These are phyloP conservation scores for Philereme transversata DNA, from an alignment of 2,888 invertebrate genomes.

Conservation along the genomic window DNA sequence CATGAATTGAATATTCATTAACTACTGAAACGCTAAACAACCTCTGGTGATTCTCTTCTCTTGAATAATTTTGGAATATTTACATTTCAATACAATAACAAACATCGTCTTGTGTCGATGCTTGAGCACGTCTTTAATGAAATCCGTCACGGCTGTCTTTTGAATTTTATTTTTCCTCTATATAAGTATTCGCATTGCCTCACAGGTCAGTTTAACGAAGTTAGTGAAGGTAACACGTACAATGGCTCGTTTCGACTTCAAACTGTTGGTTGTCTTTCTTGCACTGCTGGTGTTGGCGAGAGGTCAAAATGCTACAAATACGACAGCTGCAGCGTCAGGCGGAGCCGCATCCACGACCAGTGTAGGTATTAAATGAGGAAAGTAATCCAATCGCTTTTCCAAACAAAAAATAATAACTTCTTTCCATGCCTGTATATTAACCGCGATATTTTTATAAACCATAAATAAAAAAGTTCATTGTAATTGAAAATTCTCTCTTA, in stretches of 20 bases:
- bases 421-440: too few species aligned
- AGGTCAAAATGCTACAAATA: slow-evolving; percentile 41
- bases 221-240: slow-evolving; percentile 9
- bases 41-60: slow-evolving; percentile 34
- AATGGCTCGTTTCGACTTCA: slow-evolving; percentile 46
- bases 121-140: slow-evolving; percentile 20
- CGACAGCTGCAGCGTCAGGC: slow-evolving; percentile 17
- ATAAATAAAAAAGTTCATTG: too few species aligned
- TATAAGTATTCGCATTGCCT: slow-evolving; percentile 27
- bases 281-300: slow-evolving; percentile 39
- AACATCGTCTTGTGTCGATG: slow-evolving; percentile 12
- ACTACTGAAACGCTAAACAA: slow-evolving; percentile 32
- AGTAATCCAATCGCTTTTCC: too few species aligned
- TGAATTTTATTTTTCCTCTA: slow-evolving; percentile 39
- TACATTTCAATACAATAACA: slow-evolving; percentile 33
- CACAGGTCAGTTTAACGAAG: slow-evolving; percentile 33
- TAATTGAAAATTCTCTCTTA: too few species aligned
- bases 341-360: slow-evolving; percentile 2
- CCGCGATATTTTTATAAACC: too few species aligned
- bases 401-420: too few species aligned
- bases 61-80: slow-evolving; percentile 40
- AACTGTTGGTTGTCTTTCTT: slow-evolving; percentile 42
- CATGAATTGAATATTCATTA: slow-evolving; percentile 47
- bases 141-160: slow-evolving; percentile 31
- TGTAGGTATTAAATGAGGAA: neutral